Evolutionary conservation across 2,888 invertebrate species (phyloP).

Genomic region (Malacosoma neustria): DNA sequence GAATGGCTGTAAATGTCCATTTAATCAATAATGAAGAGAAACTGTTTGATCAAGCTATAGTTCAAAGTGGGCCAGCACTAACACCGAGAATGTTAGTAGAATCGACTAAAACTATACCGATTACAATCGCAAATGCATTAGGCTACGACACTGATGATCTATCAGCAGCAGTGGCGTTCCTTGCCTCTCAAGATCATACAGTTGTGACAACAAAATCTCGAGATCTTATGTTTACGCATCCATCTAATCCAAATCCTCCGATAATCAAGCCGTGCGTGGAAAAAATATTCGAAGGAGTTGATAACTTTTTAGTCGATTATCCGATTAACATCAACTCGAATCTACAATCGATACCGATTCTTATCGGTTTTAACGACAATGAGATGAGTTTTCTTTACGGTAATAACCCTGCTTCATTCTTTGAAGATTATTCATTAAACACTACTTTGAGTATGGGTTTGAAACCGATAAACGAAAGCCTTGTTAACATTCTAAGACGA

Average conservation of each 20-base stretch:
- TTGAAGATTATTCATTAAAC: slow-evolving; percentile 11
- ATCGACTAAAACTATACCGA: slow-evolving; percentile 7
- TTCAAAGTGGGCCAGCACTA: slow-evolving; percentile 15
- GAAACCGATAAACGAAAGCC: slow-evolving; percentile 10
- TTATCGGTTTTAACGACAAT: slow-evolving; percentile 13
- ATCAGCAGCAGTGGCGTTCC: slow-evolving; percentile 7
- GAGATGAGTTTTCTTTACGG: slow-evolving; percentile 14
- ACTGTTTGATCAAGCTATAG: slow-evolving; percentile 19
- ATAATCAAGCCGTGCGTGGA: slow-evolving; percentile 13
- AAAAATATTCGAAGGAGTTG: slow-evolving; percentile 8
- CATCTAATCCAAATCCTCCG: slow-evolving; percentile 9
- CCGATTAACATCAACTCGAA: slow-evolving; percentile 13
- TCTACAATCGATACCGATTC: slow-evolving; percentile 8
- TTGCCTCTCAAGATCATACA: slow-evolving; percentile 5
- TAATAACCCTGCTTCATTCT: slow-evolving; percentile 8
- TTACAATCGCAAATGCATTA: slow-evolving; percentile 10
- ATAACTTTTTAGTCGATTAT: slow-evolving; percentile 14
- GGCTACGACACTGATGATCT: slow-evolving; percentile 10
- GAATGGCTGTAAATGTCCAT: slow-evolving; percentile 17
- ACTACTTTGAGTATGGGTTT: slow-evolving; percentile 9
- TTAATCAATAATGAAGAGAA: slow-evolving; percentile 18
- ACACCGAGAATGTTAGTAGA: slow-evolving; percentile 9
- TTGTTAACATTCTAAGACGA: slow-evolving; percentile 13
- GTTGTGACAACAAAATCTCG: slow-evolving; percentile 13
- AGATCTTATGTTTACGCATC: slow-evolving; percentile 8